Percentiles rank a stretch among this genome's conserved stretches.
phyloP scores from a whole-genome alignment of 1,140 invertebrate species.

The Oncopodura yosiiana region DNA sequence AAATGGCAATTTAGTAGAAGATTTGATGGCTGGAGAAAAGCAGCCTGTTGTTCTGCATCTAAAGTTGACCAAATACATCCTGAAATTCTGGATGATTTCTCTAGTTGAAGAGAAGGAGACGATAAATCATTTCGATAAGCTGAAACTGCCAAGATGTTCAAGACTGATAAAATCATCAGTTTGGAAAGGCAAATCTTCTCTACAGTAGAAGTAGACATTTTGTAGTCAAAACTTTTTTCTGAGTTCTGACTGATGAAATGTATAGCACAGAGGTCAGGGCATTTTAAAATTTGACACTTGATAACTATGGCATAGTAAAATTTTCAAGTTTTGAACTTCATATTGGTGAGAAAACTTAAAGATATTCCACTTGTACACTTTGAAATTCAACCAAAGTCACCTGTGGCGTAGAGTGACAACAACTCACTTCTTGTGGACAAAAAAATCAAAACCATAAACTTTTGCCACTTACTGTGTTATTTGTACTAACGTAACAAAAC shows the following conservation, averaged over 20 bases:
- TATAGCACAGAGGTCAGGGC: neutral
- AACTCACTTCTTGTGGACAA: too few relatives aligned
- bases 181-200: slow-evolving; percentile 1
- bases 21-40: neutral
- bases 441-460: too few relatives aligned
- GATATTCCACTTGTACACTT: too few relatives aligned
- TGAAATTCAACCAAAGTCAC: too few relatives aligned
- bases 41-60: neutral
- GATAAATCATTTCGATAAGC: slow-evolving; percentile 14
- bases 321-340: neutral
- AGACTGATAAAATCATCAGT: neutral
- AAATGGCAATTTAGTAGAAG: slow-evolving; percentile 35
- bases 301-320: neutral
- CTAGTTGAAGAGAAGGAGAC: too few relatives aligned
- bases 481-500: too few relatives aligned
- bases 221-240: neutral
- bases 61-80: slow-evolving; percentile 24
- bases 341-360: neutral
- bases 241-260: neutral
- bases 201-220: neutral
- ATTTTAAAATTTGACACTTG: neutral
- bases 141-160: neutral
- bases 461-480: too few relatives aligned
- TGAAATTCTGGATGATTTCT: too few relatives aligned
- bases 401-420: too few relatives aligned